Evolutionary conservation across 2,888 invertebrate genomes (phyloP), one percentile per base, ranked within the genome.

Genomic region (Heliconius ethilla): DNA sequence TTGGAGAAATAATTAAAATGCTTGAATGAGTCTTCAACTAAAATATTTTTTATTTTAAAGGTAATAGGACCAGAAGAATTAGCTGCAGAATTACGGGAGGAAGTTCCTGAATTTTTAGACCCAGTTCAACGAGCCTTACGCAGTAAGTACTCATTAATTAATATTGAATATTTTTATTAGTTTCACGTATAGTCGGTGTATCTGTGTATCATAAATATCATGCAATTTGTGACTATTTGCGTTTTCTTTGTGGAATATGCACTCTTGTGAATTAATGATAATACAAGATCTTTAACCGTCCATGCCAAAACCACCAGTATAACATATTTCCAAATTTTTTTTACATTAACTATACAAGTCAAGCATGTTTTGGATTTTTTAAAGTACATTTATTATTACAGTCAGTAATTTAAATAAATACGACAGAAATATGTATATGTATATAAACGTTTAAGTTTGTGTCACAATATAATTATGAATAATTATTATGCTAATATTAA

Each of bases 21-120:
- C n/a, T 67, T 37, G 1, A 37, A 69, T 10, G n/a, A 33, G 4
- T 33, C 10, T 2, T 25, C 2, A 25, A 22, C 5, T 33, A 67
- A 37, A n/a, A 25, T 40, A 40, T 72, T 25, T 63, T 51, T 37
- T 67, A 27, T 66, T 5, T 40, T 18, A 63, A 40, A 74, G 94
- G 91, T 94, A 22, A 93, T 94, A 63, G 94, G 94, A 1, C 92
- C 92, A 0, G 92, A 93, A 27, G 94, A 94, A 78, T 84, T 94
- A 65, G 93, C 91, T 0, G 91, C 92, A 3, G 94, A 94, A 76
- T 86, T 94, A n/a, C 89, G 91, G 0, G 90, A 90, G 75, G 93
- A 92, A 81, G 93, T 93, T 75, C 91, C 93, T 0, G 92, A 94
- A 76, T 91, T 92, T 0, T 79, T 92, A 76, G 89, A 89, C 80